These are phyloP conservation scores for Scaptomyza graminum DNA, from an alignment of 1,140 invertebrate genomes.

Conservation along the genomic window DNA sequence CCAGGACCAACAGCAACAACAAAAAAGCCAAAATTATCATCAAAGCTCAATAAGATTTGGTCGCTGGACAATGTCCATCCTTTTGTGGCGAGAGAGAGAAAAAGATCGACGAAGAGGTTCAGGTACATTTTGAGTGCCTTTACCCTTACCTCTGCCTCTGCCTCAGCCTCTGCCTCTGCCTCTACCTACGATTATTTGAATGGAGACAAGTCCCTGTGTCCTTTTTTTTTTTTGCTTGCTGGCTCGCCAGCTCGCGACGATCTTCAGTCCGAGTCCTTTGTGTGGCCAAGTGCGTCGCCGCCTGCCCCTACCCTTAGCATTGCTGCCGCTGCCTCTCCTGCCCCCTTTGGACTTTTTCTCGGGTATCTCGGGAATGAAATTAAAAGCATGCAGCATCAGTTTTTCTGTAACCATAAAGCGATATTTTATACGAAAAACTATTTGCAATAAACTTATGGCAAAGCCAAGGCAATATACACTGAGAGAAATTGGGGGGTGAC, in stretches of 20 bases:
- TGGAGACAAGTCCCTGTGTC: conserved; percentile 81
- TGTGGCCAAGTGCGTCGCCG: conserved; percentile 75
- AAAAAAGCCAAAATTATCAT: conserved; percentile 38
- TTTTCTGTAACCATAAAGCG: conserved; percentile 66
- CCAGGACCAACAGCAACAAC: conserved; percentile 18
- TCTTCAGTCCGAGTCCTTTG: conserved; percentile 64
- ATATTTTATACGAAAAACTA: conserved; percentile 58
- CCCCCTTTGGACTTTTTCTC: conserved; percentile 33
- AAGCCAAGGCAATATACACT: background rate
- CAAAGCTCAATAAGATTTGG: conserved; percentile 72
- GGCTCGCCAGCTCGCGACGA: conserved; percentile 25
- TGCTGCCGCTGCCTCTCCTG: conserved; percentile 3
- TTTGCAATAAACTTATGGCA: conserved; percentile 61
- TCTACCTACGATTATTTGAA: conserved; percentile 58
- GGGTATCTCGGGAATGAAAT: conserved; percentile 72
- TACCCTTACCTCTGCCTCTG: no score
- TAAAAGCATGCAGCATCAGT: conserved; percentile 73
- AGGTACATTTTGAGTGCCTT: conserved; percentile 76
- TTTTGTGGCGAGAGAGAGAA: conserved; percentile 43
- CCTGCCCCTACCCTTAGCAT: conserved; percentile 27
- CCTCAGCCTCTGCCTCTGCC: conserved; percentile 45
- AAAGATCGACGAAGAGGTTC: conserved; percentile 40
- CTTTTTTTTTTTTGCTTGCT: conserved; percentile 17
- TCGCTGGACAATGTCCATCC: conserved; percentile 79
- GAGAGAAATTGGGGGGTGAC: background rate